A percentile compares a stretch with the other conserved stretches of the same genome.
These are phyloP conservation scores for Ophioderma brevispina DNA, from an alignment of 35 echinoderm and acorn worm genomes.

Conservation along the genomic window DNA sequence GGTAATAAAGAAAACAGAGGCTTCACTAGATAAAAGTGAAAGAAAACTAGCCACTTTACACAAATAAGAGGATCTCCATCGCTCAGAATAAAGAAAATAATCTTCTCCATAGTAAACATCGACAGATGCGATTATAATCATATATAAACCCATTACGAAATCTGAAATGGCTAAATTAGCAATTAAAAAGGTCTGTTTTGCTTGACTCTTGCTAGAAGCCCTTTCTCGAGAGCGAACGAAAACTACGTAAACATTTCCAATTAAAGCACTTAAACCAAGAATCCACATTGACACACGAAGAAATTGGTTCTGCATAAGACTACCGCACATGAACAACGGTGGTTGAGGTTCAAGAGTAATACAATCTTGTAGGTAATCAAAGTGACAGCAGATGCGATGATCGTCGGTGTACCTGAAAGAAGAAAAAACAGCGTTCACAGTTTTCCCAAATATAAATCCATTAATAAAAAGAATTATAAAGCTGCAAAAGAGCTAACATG, in stretches of 20 bases:
- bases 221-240: background rate
- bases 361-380: background rate
- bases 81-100: background rate
- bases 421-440: background rate
- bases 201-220: background rate
- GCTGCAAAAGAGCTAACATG: background rate
- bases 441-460: background rate
- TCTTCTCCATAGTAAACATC: constrained; percentile 18
- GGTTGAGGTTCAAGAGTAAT: background rate
- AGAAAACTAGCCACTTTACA: constrained; percentile 28
- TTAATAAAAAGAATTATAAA: background rate
- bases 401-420: background rate
- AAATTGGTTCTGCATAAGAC: background rate
- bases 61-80: constrained; percentile 1
- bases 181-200: background rate
- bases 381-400: background rate
- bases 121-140: constrained; percentile 26
- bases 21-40: constrained; percentile 23
- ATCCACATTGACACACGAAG: constrained; percentile 16
- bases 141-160: constrained; percentile 76
- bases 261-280: background rate
- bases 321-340: background rate
- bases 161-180: constrained; percentile 46
- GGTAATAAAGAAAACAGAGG: constrained; percentile 26
- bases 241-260: constrained; percentile 2